These are phyloP conservation scores for Drosophila novamexicana DNA, from an alignment of 1,140 invertebrate species.

Conservation along the genomic window DNA sequence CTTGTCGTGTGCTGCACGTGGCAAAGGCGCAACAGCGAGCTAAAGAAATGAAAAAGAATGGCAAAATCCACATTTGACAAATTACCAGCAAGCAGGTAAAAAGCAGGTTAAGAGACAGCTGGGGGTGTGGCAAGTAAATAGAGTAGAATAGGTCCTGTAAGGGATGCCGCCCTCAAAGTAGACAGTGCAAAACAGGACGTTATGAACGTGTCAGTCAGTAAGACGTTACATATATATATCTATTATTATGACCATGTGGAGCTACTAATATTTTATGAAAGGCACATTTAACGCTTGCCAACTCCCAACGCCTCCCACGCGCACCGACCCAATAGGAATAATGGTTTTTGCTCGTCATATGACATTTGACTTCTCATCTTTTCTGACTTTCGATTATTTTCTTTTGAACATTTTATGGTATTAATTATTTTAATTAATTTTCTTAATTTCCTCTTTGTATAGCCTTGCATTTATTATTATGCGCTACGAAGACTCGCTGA, in stretches of 20 bases:
- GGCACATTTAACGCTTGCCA: slow-evolving; percentile 55
- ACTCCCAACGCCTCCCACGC: slow-evolving; percentile 23
- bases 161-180: not conserved
- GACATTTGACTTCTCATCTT: slow-evolving; percentile 63
- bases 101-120: slow-evolving; percentile 38
- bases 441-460: slow-evolving; percentile 3
- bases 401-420: slow-evolving; percentile 11
- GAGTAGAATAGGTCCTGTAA: not conserved
- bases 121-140: slow-evolving; percentile 7
- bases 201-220: slow-evolving; percentile 23
- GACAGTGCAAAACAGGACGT: not conserved
- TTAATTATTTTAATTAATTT: slow-evolving; percentile 8
- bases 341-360: slow-evolving; percentile 30
- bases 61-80: slow-evolving; percentile 73
- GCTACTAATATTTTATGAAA: slow-evolving; percentile 66
- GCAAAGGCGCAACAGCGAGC: slow-evolving; percentile 56
- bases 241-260: slow-evolving; percentile 49
- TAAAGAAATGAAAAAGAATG: slow-evolving; percentile 45
- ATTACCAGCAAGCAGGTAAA: slow-evolving; percentile 72
- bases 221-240: slow-evolving; percentile 14
- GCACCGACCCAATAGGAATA: slow-evolving; percentile 4
- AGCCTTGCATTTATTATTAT: slow-evolving; percentile 4
- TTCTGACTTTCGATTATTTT: slow-evolving; percentile 46
- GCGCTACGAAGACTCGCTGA: not conserved
- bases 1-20: slow-evolving; percentile 11